phyloP scores from a whole-genome alignment of 2,113 vertebrate genomes.

The Axis porcinus region DNA sequence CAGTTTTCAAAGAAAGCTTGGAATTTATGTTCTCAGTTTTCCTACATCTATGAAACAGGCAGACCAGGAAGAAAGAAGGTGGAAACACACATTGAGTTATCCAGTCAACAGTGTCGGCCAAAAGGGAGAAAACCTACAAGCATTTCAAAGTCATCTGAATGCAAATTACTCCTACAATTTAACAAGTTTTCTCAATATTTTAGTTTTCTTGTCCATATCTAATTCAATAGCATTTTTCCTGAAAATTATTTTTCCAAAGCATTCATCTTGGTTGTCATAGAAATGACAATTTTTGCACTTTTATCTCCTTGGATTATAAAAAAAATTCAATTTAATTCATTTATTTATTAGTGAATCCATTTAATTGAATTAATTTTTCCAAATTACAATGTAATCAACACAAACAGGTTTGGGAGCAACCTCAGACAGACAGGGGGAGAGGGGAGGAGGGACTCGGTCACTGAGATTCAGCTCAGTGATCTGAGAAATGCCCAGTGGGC shows the following conservation, averaged over 20 bases:
- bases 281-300: neutral
- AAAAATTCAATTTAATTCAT: neutral
- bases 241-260: neutral
- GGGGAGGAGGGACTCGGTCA: neutral
- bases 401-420: neutral
- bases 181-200: neutral
- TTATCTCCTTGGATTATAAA: neutral
- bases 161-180: neutral
- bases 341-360: neutral
- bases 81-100: neutral
- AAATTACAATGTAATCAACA: neutral
- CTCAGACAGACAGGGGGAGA: accelerated
- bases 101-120: neutral
- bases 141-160: neutral
- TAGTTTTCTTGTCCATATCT: neutral
- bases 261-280: neutral
- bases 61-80: neutral
- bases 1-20: neutral
- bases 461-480: neutral
- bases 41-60: neutral
- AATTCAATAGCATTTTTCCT: neutral
- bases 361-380: neutral
- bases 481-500: neutral
- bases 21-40: neutral
- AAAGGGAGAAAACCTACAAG: neutral